phyloP scores from a whole-genome alignment of 2,113 vertebrate genomes.

The Daubentonia madagascariensis region DNA sequence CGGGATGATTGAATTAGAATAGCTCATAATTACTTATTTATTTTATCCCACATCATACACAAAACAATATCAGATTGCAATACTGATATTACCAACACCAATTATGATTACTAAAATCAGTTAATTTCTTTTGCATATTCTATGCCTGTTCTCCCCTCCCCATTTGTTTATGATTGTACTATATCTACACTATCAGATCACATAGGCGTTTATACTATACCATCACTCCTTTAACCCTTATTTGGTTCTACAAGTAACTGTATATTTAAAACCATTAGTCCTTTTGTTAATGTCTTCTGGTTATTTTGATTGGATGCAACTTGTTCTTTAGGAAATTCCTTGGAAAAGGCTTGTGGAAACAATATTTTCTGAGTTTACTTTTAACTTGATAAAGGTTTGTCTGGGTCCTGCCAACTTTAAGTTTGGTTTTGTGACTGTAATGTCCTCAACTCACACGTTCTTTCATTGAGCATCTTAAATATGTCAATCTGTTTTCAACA shows the following conservation, averaged over 20 bases:
- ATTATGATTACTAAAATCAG: neutral
- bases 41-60: too few relatives aligned
- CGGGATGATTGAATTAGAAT: neutral
- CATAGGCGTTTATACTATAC: neutral
- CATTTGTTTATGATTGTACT: neutral
- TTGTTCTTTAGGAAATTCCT: neutral
- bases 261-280: neutral
- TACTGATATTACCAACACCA: neutral
- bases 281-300: neutral
- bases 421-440: neutral
- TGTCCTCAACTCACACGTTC: neutral
- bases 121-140: neutral
- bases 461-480: neutral
- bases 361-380: neutral
- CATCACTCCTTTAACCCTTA: neutral
- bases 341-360: neutral
- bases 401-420: neutral
- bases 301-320: neutral
- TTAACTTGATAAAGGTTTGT: neutral
- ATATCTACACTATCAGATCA: neutral
- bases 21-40: too few relatives aligned
- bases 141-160: neutral
- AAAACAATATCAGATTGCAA: neutral
- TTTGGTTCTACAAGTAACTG: neutral
- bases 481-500: neutral